Base-by-base conservation (phyloP, 2,797 vertebrate species). In the Protonibea diacanthus region DNA sequence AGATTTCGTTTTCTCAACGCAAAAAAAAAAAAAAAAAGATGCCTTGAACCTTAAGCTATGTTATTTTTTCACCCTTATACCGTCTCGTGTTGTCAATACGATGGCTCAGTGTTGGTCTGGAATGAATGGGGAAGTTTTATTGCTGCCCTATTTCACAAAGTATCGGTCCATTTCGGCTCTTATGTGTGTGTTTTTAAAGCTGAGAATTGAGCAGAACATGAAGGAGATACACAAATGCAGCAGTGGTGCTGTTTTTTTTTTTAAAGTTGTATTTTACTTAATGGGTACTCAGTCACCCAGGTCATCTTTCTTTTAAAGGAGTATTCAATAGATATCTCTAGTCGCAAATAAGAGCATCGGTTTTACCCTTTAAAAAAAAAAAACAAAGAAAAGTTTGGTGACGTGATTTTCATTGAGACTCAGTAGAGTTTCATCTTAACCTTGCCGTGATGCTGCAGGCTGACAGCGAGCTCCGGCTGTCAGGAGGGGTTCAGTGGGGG, bases 401-500 rank as follows among this genome's bases (percentile, higher is more conserved):
- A 73, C 13, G 12, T 60, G 70, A 70, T 74, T 69, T 74, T 84
- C 29, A 71, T 75, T 8, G 3, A 63, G 63, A 66, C 60, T 80
- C 70, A 66, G 25, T 56, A 18, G 47, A 78, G 64, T 81, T 85
- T 71, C 27, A 53, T 76, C 74, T 81, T 71, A 48, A 29, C 47
- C 60, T 55, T 17, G n/a, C 52, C 6, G 17, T 29, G 55, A 61
- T 6, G 74, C 84, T 88, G 48, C 67, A 79, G 82, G 85, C 84
- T 89, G 74, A 88, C 72, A 78, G 69, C 21, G 2, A 69, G 76
- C 84, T 84, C 63, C 72, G 65, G 73, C 76, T 86, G 85, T 85
- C 86, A 83, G 8, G 79, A 61, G 20, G 21, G 73, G 42, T 81
- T 81, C 74, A 74, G 8, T 38, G 33, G 33, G 33, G 29, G 59